Conservation (phyloP, 2,888 invertebrate species). For the Caenorhabditis sp. region DNA sequence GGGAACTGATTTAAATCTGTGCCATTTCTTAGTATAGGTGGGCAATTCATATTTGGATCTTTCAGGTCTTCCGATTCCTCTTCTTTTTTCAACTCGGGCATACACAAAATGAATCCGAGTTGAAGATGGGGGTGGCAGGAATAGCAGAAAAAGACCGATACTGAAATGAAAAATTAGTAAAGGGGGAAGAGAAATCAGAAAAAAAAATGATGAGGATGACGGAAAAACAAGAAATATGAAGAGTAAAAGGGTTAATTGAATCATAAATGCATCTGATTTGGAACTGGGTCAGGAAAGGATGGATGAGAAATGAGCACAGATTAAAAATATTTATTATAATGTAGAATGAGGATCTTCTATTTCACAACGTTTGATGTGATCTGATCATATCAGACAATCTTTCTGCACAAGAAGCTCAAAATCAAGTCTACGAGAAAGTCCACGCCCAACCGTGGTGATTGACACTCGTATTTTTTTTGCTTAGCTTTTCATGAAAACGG, state of each 20-base stretch:
- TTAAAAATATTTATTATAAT: conserved; percentile 28
- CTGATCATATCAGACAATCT: conserved; percentile 24
- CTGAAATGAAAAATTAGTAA: too few species aligned
- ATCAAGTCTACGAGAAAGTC: conserved; percentile 31
- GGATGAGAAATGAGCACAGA: conserved; percentile 1
- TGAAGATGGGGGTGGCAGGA: neutral
- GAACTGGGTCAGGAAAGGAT: conserved; percentile 15
- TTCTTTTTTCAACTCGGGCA: conserved; percentile 58
- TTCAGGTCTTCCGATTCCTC: conserved; percentile 33
- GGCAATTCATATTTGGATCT: conserved; percentile 62
- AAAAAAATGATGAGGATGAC: too few species aligned
- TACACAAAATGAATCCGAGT: conserved; percentile 46
- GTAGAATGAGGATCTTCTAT: conserved; percentile 30
- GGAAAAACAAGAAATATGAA: conserved; percentile 25
- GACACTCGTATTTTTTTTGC: conserved; percentile 50
- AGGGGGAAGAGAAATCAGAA: conserved; percentile 5
- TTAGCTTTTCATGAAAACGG: conserved; percentile 32
- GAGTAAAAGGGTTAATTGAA: conserved; percentile 48
- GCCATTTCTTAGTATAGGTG: conserved; percentile 58
- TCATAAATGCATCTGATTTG: conserved; percentile 39
- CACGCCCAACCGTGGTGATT: conserved; percentile 53
- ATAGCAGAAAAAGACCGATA: neutral
- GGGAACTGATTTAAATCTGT: conserved; percentile 61
- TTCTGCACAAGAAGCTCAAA: conserved; percentile 11
- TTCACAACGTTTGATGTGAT: conserved; percentile 35